phyloP scores from a whole-genome alignment of 2,797 vertebrate species.

The Fistularia commersonii region DNA sequence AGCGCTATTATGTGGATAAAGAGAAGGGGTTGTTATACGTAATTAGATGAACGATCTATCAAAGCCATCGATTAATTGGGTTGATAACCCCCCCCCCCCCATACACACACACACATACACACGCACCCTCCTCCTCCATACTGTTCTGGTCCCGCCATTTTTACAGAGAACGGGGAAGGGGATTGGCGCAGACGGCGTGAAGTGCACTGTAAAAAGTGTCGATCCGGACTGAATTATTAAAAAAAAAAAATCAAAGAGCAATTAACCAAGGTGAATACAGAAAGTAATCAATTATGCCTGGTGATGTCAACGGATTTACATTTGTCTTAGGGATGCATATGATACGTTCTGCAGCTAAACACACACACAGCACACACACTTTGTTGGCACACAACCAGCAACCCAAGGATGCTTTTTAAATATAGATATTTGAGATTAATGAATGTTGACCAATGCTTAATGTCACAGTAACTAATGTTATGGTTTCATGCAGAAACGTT shows the following conservation, averaged over 20 bases:
- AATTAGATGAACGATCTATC: constrained; percentile 31
- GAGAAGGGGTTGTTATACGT: constrained; percentile 2
- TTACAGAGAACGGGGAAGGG: constrained; percentile 42
- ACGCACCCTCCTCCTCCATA: constrained; percentile 18
- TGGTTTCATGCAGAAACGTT: no score
- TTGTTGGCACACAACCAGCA: no score
- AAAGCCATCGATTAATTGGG: constrained; percentile 20
- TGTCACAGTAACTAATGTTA: no score
- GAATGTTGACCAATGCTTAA: no score
- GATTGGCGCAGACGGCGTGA: constrained; percentile 49
- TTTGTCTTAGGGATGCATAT: background rate
- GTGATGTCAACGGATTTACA: no score
- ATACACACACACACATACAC: no score
- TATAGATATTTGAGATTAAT: no score
- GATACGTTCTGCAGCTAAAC: background rate
- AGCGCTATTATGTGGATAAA: background rate
- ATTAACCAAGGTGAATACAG: background rate
- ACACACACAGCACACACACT: no score
- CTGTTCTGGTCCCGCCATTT: constrained; percentile 58
- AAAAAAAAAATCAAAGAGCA: background rate
- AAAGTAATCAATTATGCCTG: background rate
- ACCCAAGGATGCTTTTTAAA: no score
- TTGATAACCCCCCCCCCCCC: no score
- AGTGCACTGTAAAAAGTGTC: constrained; percentile 58
- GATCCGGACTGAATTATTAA: background rate